These are phyloP conservation scores for Amblyjoppa proteus DNA, from an alignment of 2,888 invertebrate species.

Conservation along the genomic window DNA sequence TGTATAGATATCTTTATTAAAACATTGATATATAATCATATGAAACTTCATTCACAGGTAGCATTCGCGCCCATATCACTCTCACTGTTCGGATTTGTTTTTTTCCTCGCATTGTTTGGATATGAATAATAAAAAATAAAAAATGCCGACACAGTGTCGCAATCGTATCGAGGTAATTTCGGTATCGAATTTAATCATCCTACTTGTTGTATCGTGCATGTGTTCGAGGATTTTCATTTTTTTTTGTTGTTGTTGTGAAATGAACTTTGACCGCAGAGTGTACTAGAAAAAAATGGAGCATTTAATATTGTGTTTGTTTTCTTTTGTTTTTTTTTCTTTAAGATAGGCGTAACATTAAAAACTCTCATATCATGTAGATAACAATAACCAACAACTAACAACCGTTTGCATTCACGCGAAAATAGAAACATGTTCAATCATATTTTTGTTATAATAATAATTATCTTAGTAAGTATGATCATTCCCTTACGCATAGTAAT, in stretches of 20 bases:
- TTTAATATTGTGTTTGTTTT: slow-evolving; percentile 71
- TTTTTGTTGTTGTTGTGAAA: slow-evolving; percentile 58
- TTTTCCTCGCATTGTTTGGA: slow-evolving; percentile 38
- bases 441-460: slow-evolving; percentile 77
- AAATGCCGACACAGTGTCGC: slow-evolving; percentile 29
- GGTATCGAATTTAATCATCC: slow-evolving; percentile 48
- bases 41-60: slow-evolving; percentile 82
- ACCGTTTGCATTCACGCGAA: slow-evolving; percentile 83
- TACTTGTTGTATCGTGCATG: slow-evolving; percentile 28
- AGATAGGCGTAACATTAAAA: slow-evolving; percentile 82
- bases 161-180: slow-evolving; percentile 53
- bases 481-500: slow-evolving; percentile 74
- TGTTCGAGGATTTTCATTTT: slow-evolving; percentile 44
- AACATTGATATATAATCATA: slow-evolving; percentile 81
- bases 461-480: slow-evolving; percentile 79
- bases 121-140: slow-evolving; percentile 34
- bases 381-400: slow-evolving; percentile 84
- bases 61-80: slow-evolving; percentile 78
- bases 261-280: slow-evolving; percentile 58
- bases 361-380: slow-evolving; percentile 83
- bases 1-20: slow-evolving; percentile 77
- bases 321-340: slow-evolving; percentile 67
- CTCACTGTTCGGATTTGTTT: slow-evolving; percentile 50
- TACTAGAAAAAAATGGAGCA: slow-evolving; percentile 71
- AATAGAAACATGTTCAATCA: slow-evolving; percentile 81